Conservation (phyloP, 2,113 vertebrate genomes). For the Etia nguti region DNA sequence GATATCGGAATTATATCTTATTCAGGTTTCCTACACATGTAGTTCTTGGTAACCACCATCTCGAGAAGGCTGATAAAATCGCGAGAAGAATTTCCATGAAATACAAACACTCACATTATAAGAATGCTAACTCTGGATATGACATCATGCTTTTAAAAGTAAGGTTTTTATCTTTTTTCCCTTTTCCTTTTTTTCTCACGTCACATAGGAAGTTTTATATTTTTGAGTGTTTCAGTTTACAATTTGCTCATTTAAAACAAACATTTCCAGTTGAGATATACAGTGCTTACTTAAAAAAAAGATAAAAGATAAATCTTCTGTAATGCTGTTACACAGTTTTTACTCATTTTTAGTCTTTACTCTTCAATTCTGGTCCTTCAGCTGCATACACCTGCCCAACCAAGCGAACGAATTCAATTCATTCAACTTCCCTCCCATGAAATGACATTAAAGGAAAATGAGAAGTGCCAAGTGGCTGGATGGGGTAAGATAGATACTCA, state of each 20-base stretch:
- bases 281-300: rapidly evolving
- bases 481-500: background rate
- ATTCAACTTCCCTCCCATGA: rapidly evolving
- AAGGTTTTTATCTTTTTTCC: no score
- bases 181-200: no score
- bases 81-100: no score
- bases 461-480: rapidly evolving
- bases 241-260: background rate
- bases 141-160: no score
- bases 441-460: background rate
- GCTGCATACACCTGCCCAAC: rapidly evolving
- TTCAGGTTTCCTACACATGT: no score
- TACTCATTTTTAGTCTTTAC: rapidly evolving
- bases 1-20: no score
- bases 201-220: background rate
- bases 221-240: background rate
- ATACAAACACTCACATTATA: no score
- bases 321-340: rapidly evolving
- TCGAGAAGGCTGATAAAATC: no score
- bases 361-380: background rate
- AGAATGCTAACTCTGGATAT: no score
- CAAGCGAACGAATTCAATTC: rapidly evolving
- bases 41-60: no score
- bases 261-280: rapidly evolving
- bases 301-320: background rate